Percentiles rank a stretch among this genome's conserved stretches.
Conservation (phyloP, 1,140 invertebrate species). For the Drosophila sechellia region DNA sequence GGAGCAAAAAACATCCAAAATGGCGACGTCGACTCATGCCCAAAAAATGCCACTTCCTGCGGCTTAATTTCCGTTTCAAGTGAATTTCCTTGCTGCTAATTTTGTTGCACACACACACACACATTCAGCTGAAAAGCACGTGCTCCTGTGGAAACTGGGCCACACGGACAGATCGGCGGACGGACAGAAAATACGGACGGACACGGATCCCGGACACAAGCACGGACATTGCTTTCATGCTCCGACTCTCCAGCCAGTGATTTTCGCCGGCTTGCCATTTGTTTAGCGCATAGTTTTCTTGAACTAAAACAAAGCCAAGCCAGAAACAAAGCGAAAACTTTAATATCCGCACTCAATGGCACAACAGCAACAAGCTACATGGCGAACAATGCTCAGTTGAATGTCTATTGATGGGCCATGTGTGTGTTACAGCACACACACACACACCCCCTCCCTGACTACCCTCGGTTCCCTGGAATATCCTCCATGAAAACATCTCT, state of each 20-base stretch:
- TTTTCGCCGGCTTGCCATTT: conserved; percentile 60
- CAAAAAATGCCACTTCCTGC: conserved; percentile 71
- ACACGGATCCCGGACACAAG: conserved; percentile 17
- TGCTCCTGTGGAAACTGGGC: conserved; percentile 61
- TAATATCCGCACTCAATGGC: conserved; percentile 68
- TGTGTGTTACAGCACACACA: conserved; percentile 40
- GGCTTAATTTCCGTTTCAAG: conserved; percentile 80
- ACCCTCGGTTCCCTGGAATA: neutral
- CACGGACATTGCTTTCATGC: conserved; percentile 58
- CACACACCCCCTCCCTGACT: conserved; percentile 6
- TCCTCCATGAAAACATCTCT: neutral
- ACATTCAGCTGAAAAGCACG: conserved; percentile 26
- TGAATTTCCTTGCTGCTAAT: conserved; percentile 79
- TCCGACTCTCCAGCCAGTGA: conserved; percentile 47
- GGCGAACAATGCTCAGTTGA: conserved; percentile 47
- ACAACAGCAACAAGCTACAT: conserved; percentile 52
- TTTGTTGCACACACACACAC: conserved; percentile 60
- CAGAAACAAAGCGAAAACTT: conserved; percentile 52
- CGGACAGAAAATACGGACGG: conserved; percentile 4
- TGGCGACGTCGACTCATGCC: conserved; percentile 33
- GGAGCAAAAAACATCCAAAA: conserved; percentile 13
- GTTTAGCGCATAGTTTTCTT: conserved; percentile 62
- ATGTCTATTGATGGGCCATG: conserved; percentile 69
- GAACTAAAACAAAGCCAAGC: conserved; percentile 37
- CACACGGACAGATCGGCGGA: conserved; percentile 31